phyloP scores from a whole-genome alignment of 1,140 invertebrate genomes.

The Frieseomelitta varia region DNA sequence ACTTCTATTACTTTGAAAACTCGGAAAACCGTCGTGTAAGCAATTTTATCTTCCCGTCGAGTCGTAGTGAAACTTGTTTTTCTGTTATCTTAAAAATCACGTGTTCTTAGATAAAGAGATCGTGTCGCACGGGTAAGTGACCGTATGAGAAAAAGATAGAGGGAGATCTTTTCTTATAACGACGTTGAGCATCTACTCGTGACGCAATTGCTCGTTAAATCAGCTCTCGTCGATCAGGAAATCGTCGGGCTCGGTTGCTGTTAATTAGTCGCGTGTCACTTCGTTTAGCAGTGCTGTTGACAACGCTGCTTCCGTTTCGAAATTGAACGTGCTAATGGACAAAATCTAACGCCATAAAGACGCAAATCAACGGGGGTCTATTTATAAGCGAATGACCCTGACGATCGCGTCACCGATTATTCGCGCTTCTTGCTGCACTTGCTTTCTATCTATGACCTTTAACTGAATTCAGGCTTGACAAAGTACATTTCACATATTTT shows the following conservation, averaged over 20 bases:
- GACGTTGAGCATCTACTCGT: not conserved
- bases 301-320: not conserved
- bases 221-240: not conserved
- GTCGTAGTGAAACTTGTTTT: not conserved
- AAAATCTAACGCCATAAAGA: conserved; percentile 17
- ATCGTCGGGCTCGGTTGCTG: not conserved
- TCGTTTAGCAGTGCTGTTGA: not conserved
- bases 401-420: conserved; percentile 21
- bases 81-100: not conserved
- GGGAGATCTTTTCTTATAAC: conserved; percentile 50
- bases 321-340: not conserved
- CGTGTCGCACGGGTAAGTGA: conserved; percentile 64
- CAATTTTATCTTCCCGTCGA: not conserved
- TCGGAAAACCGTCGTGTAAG: not conserved
- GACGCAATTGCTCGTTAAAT: conserved; percentile 26
- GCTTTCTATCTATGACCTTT: conserved; percentile 12
- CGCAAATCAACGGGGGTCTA: not conserved
- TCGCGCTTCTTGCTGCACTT: conserved; percentile 14
- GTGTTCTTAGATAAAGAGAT: not conserved
- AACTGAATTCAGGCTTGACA: not conserved
- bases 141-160: conserved; percentile 47
- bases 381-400: conserved; percentile 4
- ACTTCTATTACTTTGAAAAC: not conserved
- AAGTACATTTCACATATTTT: not conserved
- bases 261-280: not conserved